Percentiles rank a stretch among this genome's conserved stretches.
phyloP scores from a whole-genome alignment of 2,888 invertebrate species.

The Thysanoteuthis rhombus region DNA sequence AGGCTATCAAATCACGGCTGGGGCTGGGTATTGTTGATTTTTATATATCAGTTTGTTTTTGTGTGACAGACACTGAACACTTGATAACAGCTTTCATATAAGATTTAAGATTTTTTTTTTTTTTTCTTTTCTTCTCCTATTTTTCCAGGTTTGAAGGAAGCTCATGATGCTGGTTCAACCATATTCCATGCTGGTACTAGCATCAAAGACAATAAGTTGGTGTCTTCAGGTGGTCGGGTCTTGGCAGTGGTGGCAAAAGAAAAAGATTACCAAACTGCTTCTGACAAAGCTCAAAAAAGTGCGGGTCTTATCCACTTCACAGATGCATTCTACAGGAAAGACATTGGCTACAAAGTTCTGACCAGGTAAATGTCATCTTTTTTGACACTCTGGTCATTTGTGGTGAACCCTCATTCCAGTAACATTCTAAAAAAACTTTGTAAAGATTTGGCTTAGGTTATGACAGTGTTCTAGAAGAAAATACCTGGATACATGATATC shows the following conservation, averaged over 20 bases:
- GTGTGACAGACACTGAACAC: no score
- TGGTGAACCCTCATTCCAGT: background rate
- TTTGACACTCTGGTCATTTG: background rate
- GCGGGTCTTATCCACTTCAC: slow-evolving; percentile 82
- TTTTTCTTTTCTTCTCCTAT: background rate
- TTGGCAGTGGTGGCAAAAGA: slow-evolving; percentile 79
- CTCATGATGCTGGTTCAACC: slow-evolving; percentile 66
- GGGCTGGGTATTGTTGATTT: no score
- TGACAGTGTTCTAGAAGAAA: no score
- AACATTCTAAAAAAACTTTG: no score
- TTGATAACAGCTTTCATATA: no score
- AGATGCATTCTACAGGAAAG: slow-evolving; percentile 85
- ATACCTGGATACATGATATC: no score
- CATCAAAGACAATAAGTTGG: slow-evolving; percentile 72
- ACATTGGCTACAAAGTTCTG: slow-evolving; percentile 89
- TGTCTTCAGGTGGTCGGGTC: slow-evolving; percentile 91
- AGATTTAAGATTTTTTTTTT: no score
- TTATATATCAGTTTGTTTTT: no score
- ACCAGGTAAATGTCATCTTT: slow-evolving; percentile 73
- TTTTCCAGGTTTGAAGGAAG: slow-evolving; percentile 53
- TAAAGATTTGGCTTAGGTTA: no score
- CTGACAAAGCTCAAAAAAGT: slow-evolving; percentile 78
- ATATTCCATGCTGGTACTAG: slow-evolving; percentile 87
- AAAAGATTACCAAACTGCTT: slow-evolving; percentile 77
- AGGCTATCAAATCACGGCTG: no score